A percentile compares a stretch with the other conserved stretches of the same genome.
phyloP scores from a whole-genome alignment of 2,797 vertebrate species.

The Dryobates pubescens region DNA sequence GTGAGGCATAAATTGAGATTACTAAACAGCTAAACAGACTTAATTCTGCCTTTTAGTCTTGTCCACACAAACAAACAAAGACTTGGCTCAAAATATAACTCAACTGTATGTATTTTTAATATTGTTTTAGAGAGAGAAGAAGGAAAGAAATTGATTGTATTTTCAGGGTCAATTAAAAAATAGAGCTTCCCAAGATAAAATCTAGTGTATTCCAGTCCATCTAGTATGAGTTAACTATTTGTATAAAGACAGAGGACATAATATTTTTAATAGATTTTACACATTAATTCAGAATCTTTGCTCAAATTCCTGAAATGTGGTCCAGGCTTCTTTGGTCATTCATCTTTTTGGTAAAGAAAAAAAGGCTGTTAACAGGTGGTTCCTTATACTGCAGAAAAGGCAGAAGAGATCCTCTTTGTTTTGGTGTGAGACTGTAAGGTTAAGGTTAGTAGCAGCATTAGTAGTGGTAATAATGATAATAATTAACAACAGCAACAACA shows the following conservation, averaged over 20 bases:
- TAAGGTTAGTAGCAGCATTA: no score
- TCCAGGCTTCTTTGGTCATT: not conserved
- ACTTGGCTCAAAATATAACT: not conserved
- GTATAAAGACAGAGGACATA: not conserved
- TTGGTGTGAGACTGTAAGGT: not conserved
- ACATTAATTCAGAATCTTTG: not conserved
- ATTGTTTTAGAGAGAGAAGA: not conserved
- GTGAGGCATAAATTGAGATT: not conserved
- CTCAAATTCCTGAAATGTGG: conserved; percentile 2
- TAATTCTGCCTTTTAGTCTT: not conserved
- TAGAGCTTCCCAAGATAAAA: not conserved
- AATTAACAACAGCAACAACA: no score
- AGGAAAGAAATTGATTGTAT: not conserved
- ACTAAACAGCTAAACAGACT: not conserved
- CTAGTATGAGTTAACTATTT: not conserved
- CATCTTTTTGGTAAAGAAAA: not conserved
- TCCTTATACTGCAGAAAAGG: not conserved
- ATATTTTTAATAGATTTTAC: not conserved
- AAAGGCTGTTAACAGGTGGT: not conserved
- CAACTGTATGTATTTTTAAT: not conserved
- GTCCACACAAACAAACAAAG: not conserved
- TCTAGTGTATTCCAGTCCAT: not conserved
- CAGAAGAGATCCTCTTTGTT: not conserved
- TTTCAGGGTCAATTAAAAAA: not conserved
- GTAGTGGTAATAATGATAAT: no score